Evolutionary conservation across 1,140 invertebrate species (phyloP).

Genomic region (Aplysia californica): DNA sequence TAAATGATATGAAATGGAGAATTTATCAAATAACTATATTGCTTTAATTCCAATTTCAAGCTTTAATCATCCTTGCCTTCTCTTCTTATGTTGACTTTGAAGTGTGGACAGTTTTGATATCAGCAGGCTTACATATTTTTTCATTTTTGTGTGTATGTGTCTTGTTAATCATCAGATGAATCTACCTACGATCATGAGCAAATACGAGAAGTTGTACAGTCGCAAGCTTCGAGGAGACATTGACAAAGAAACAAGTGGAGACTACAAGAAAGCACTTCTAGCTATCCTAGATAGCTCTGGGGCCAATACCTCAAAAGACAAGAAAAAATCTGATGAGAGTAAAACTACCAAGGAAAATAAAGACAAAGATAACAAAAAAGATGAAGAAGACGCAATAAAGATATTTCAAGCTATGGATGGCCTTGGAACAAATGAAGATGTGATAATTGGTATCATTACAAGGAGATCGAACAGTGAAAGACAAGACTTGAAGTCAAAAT

Average conservation of each 20-base stretch:
- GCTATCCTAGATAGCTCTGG: slow-evolving; percentile 73
- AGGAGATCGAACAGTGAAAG: slow-evolving; percentile 16
- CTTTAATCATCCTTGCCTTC: too few relatives aligned
- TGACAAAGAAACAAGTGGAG: slow-evolving; percentile 89
- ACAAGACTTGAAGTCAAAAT: slow-evolving; percentile 40
- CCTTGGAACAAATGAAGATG: slow-evolving; percentile 43
- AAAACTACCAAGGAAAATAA: too few relatives aligned
- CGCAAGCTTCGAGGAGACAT: slow-evolving; percentile 86
- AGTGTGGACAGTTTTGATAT: too few relatives aligned
- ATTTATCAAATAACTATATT: too few relatives aligned
- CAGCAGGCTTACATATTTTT: too few relatives aligned
- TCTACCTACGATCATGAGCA: slow-evolving; percentile 88
- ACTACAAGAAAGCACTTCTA: slow-evolving; percentile 89
- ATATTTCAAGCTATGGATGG: slow-evolving; percentile 58
- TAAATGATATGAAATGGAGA: too few relatives aligned
- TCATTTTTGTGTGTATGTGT: too few relatives aligned
- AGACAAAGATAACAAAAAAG: neutral
- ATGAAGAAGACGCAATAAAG: slow-evolving; percentile 43
- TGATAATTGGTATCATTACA: slow-evolving; percentile 17
- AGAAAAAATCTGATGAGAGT: too few relatives aligned
- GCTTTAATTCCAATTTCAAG: too few relatives aligned
- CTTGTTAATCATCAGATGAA: slow-evolving; percentile 83
- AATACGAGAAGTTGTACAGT: slow-evolving; percentile 46
- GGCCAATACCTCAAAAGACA: too few relatives aligned
- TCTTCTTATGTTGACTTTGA: too few relatives aligned